Percentiles rank a stretch among this genome's conserved stretches.
These are phyloP conservation scores for Oscheius sp. DNA, from an alignment of 1,140 invertebrate genomes.

Conservation along the genomic window DNA sequence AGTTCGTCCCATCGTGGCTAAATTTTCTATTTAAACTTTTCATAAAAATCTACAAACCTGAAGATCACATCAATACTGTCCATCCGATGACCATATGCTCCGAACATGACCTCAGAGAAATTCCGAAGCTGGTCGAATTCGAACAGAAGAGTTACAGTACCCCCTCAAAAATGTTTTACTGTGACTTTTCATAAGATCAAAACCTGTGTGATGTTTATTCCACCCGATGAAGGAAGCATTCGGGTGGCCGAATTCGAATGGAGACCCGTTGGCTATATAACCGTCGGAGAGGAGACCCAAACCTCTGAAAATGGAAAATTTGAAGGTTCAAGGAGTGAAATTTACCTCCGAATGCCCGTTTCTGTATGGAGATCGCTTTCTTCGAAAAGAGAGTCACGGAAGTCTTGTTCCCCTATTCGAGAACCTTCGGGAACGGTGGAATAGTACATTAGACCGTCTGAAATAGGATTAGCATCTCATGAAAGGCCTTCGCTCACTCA, in stretches of 20 bases:
- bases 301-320: conserved; percentile 20
- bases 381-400: conserved; percentile 45
- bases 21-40: background rate
- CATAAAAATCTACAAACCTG: conserved; percentile 4
- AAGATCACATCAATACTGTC: conserved; percentile 34
- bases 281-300: conserved; percentile 38
- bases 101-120: conserved; percentile 34
- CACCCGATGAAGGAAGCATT: conserved; percentile 40
- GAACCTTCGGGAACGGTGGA: conserved; percentile 33
- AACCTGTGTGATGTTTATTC: conserved; percentile 33
- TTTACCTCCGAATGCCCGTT: conserved; percentile 19
- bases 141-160: conserved; percentile 24
- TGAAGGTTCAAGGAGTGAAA: background rate
- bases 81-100: conserved; percentile 20
- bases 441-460: conserved; percentile 49
- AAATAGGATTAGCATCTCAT: conserved; percentile 14
- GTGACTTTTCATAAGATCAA: background rate
- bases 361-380: conserved; percentile 33
- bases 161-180: conserved; percentile 24
- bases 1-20: conserved; percentile 28
- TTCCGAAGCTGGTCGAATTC: conserved; percentile 38
- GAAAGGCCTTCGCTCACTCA: conserved; percentile 10
- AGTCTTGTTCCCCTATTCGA: conserved; percentile 38
- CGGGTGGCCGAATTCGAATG: conserved; percentile 12
- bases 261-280: conserved; percentile 27